Evolutionary conservation across 2,888 invertebrate genomes (phyloP), one percentile per base, ranked within the genome.

Genomic region (Hybos culiciformis): DNA sequence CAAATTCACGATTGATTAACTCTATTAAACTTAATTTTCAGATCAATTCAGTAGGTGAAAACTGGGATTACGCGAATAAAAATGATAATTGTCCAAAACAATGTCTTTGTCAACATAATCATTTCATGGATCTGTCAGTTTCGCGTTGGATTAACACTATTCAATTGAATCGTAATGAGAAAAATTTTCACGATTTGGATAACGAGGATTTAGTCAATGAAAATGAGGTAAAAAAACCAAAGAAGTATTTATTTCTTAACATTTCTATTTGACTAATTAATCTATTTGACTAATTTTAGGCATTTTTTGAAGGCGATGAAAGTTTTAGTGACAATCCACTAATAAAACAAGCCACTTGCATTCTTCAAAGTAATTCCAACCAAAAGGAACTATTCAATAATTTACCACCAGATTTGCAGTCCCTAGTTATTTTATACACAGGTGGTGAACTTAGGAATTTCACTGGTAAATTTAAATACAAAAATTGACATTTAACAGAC

Each of bases 21-120:
- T n/a, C n/a, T n/a, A n/a, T n/a, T n/a, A n/a, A n/a, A n/a, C 36
- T 34, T 18, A 38, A 40, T 37, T 40, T 38, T 5, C 34, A 26
- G 36, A 44, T 41, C 41, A 43, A 45, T 43, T 38, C 42, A 42
- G 34, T 43, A 33, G 36, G 43, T 24, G 29, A 51, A 49, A 43
- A 44, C 51, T 47, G 60, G 57, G 37, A 46, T 37, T n/a, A n/a
- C n/a, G n/a, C n/a, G n/a, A 21, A n/a, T 36, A 44, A 48, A 29
- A 41, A 40, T n/a, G 36, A 37, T 26, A 42, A 47, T 17, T 75
- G 75, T 50, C 74, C 74, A 15, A 51, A 56, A 34, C 64, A 67
- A 33, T 75, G 75, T 50, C 70, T 69, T n/a, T 75, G 75, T 50
- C 68, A 72, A 46, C 60, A 70, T 53, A 69, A 71, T 43, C 70